These are phyloP conservation scores for Riparia riparia DNA, from an alignment of 2,113 vertebrate genomes.

Conservation along the genomic window DNA sequence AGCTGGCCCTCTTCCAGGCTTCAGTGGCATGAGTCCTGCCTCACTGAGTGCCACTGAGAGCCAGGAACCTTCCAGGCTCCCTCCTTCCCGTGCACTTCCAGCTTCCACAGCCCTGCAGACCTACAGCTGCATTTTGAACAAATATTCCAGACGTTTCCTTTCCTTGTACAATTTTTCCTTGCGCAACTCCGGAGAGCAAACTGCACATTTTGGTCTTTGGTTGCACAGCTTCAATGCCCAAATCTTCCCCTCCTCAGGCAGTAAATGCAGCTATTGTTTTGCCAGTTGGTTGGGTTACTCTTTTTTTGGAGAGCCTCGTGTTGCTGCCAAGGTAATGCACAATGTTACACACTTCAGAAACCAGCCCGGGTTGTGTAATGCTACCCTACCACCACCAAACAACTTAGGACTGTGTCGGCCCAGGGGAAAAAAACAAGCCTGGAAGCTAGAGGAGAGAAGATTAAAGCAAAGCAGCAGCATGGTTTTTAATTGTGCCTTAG, in stretches of 20 bases:
- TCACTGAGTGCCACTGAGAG: background rate
- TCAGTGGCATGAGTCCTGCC: background rate
- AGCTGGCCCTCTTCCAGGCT: background rate
- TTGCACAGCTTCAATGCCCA: background rate
- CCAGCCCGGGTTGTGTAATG: background rate
- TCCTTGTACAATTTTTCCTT: background rate
- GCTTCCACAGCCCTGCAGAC: background rate
- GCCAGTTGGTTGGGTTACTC: background rate
- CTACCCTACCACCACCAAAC: background rate
- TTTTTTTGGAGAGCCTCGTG: background rate
- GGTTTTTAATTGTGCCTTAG: slow-evolving; percentile 57
- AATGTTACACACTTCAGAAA: background rate
- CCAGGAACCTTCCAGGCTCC: background rate
- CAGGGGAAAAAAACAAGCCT: slow-evolving; percentile 25
- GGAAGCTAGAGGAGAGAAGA: slow-evolving; percentile 41
- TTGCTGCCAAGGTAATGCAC: slow-evolving; percentile 22
- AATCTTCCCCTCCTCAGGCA: background rate
- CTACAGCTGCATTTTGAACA: background rate
- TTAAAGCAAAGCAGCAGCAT: slow-evolving; percentile 35
- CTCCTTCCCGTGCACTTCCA: background rate
- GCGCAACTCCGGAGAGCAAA: background rate
- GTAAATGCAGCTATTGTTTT: background rate
- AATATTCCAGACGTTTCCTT: accelerated
- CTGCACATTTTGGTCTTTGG: background rate
- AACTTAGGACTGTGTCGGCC: background rate